phyloP scores from a whole-genome alignment of 2,888 invertebrate species.

The Eilema griseolum region DNA sequence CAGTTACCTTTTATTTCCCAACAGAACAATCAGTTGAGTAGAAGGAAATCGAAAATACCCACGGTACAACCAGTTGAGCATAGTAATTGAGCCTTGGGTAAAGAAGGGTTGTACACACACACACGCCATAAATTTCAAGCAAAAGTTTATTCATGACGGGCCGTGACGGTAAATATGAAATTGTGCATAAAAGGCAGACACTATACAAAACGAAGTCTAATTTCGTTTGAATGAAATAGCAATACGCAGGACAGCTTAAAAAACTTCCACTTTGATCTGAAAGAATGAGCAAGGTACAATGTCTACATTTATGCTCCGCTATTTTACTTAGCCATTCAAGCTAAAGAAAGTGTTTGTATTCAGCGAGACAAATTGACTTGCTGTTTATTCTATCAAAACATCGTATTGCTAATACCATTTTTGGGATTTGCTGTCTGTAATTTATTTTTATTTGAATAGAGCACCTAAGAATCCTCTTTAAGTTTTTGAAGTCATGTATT shows the following conservation, averaged over 20 bases:
- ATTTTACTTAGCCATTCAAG: not conserved
- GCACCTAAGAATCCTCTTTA: not conserved
- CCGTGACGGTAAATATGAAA: not conserved
- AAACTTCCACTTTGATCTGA: conserved; percentile 6
- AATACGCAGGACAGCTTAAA: conserved; percentile 6
- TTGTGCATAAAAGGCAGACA: not conserved
- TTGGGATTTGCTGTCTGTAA: not conserved
- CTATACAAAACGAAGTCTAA: not conserved
- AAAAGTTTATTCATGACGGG: too few species aligned
- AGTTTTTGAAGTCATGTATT: too few species aligned
- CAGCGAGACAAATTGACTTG: not conserved
- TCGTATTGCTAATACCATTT: not conserved
- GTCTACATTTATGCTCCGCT: not conserved
- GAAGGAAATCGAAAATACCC: too few species aligned
- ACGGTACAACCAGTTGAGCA: too few species aligned
- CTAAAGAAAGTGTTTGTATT: conserved; percentile 1
- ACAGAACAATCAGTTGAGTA: too few species aligned
- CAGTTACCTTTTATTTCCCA: too few species aligned
- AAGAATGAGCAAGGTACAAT: not conserved
- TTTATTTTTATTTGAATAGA: not conserved
- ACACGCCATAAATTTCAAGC: too few species aligned
- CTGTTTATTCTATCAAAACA: not conserved
- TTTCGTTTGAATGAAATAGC: conserved; percentile 3
- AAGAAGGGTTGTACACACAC: too few species aligned
- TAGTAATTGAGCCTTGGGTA: too few species aligned